Base-by-base conservation (phyloP, 2,797 vertebrate species). In the Podargus strigoides region DNA sequence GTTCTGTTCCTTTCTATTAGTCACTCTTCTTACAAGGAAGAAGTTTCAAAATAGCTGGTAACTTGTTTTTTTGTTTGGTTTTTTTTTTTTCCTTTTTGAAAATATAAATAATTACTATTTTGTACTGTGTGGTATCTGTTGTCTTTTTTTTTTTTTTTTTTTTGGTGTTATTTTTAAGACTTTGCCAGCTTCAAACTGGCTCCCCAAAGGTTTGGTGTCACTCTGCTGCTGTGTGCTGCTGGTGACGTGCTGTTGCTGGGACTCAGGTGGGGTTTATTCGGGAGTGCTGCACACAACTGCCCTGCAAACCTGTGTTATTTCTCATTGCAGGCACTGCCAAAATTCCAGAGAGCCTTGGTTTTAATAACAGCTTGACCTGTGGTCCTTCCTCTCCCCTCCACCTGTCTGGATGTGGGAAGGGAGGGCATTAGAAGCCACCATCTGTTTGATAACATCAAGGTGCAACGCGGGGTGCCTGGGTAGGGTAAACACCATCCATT, bases 31-130 rank as follows among this genome's bases (percentile, higher is more conserved):
- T 93, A 86, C 95, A 90, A 97, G 94, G 95, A 96, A 97, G 91
- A 97, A 95, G 92, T 98, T 98, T 97, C 97, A 95, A 96, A 98
- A 97, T 97, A 97, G 95, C 96, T 97, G 95, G 96, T 96, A 94
- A 96, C 77, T 90, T 90, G n/a, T n/a, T n/a, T n/a, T n/a, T n/a
- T n/a, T n/a, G n/a, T n/a, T n/a, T n/a, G n/a, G n/a, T n/a, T n/a
- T 96, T 96, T 95, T 96, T 94, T 94, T 97, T 90, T 87, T 96
- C 55, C 69, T 95, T 97, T 97, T 97, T 96, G 94, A 97, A 98
- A 97, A 97, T 93, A 97, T 98, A 97, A 98, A 98, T 98, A 98
- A 98, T 97, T 97, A 97, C 97, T 97, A 98, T 98, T 98, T 98
- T 98, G 97, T 98, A 98, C 96, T 89, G 96, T 90, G 96, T 96